Evolutionary conservation across 2,113 vertebrate genomes (phyloP), one percentile per base, ranked within the genome.

Genomic region (Poicephalus gulielmi): DNA sequence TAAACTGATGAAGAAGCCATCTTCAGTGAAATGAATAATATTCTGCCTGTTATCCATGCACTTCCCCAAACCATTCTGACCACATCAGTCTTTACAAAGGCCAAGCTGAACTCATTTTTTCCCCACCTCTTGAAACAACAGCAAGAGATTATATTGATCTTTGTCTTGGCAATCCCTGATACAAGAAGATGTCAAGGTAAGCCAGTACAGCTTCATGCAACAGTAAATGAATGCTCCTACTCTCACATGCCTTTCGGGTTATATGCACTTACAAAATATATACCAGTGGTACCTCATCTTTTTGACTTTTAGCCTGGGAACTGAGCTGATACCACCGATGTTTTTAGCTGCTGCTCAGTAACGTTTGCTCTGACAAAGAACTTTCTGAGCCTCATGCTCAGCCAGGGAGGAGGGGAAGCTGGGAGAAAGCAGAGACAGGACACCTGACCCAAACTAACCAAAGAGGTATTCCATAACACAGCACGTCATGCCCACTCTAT

Each of bases 121-220:
- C 66, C 7, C 23, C 57, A 74, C 33, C 47, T 68, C 63, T 64
- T 85, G 22, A 68, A 64, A 43, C 11, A 59, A 12, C 46, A 39
- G 24, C 2, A 11, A 53, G n/a, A 83, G 14, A 53, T 27, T 23
- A 50, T 50, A 60, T 17, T 50, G 70, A 82, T 60, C 31, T 79
- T 63, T 78, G n/a, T 24, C 24, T 41, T 28, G 70, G 46, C 9
- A 82, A 25, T 55, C 18, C 28, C n/a, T 55, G 37, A n/a, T 23
- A 49, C 0, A 2, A 81, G 55, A 13, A 63, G 25, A 64, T 50
- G 67, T 46, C 39, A 85, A 55, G 46, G 27, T 60, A 71, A 60
- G 9, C 5, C 31, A 71, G 17, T 33, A 44, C 0, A 46, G 27
- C 7, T 53, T 63, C 4, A 0, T 0, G 0, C 22, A 71, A 17